Percentiles rank a stretch among this genome's conserved stretches.
Evolutionary conservation across 2,797 vertebrate species (phyloP).

Genomic region (Malacoctenus gilli): DNA sequence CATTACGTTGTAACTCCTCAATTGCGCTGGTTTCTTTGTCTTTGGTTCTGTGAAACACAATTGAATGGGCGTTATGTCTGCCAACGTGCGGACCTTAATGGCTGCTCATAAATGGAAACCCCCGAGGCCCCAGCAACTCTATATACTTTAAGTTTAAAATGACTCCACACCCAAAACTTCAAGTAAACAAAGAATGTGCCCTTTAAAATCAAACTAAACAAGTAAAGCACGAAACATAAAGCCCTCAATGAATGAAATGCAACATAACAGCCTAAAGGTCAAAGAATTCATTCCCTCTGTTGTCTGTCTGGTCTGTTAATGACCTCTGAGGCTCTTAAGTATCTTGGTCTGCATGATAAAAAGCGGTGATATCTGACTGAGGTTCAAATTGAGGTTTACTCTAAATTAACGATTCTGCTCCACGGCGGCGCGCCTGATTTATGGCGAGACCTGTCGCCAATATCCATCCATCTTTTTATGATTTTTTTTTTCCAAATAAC

Average conservation of each 20-base stretch:
- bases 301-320: not conserved
- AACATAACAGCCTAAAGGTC: slow-evolving; percentile 14
- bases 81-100: slow-evolving; percentile 11
- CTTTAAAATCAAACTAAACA: slow-evolving; percentile 14
- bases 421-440: slow-evolving; percentile 2
- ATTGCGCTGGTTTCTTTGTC: slow-evolving; percentile 8
- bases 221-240: not conserved
- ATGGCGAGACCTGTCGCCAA: too few relatives aligned
- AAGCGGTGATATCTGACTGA: not conserved
- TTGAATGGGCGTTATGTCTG: slow-evolving; percentile 1
- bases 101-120: slow-evolving; percentile 4
- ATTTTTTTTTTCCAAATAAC: not conserved
- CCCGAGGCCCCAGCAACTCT: slow-evolving; percentile 3
- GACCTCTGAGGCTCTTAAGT: not conserved
- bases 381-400: slow-evolving; percentile 1
- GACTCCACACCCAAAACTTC: not conserved
- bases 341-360: slow-evolving; percentile 1
- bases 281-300: slow-evolving; percentile 7
- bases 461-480: not conserved
- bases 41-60: slow-evolving; percentile 26
- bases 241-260: slow-evolving; percentile 2
- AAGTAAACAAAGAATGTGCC: slow-evolving; percentile 13
- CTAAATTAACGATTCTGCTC: not conserved
- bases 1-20: slow-evolving; percentile 19
- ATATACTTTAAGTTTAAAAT: slow-evolving; percentile 4